phyloP scores from a whole-genome alignment of 2,113 vertebrate genomes.

The Porphyrio hochstetteri region DNA sequence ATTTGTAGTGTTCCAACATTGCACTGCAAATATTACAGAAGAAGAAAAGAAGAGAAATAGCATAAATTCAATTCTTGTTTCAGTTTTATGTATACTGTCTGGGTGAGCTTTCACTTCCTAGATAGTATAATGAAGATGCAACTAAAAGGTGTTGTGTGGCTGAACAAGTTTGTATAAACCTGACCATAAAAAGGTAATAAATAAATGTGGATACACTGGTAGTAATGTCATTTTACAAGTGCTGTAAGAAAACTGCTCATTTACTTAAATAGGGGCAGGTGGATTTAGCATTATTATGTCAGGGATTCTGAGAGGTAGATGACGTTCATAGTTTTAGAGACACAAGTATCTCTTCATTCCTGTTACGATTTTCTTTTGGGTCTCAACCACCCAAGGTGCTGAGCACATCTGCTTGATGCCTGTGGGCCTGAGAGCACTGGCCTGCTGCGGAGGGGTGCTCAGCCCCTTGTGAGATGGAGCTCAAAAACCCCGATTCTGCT shows the following conservation, averaged over 20 bases:
- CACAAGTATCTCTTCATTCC: constrained; percentile 15
- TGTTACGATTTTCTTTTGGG: constrained; percentile 5
- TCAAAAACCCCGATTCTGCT: constrained; percentile 33
- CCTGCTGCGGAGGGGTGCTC: background rate
- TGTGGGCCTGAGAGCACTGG: background rate
- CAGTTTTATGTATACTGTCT: constrained; percentile 16
- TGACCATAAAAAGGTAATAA: constrained; percentile 28
- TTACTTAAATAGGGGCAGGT: constrained; percentile 50
- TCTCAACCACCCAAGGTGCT: constrained; percentile 38
- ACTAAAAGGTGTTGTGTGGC: constrained; percentile 47
- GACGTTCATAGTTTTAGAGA: constrained; percentile 17
- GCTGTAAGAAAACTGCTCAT: background rate
- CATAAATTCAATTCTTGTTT: background rate
- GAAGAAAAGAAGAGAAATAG: constrained; percentile 34
- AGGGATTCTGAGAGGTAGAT: constrained; percentile 58
- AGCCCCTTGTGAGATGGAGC: constrained; percentile 21
- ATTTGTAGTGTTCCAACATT: background rate
- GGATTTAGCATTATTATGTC: constrained; percentile 22
- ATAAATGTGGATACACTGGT: background rate
- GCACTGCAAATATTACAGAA: background rate
- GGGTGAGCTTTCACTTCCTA: constrained; percentile 44
- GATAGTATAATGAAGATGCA: constrained; percentile 14
- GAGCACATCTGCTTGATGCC: constrained; percentile 12
- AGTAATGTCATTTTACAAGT: background rate
- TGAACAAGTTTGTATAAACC: background rate